A percentile compares a stretch with the other conserved stretches of the same genome.
phyloP scores from a whole-genome alignment of 2,113 vertebrate genomes.

The Cheilinus undulatus region DNA sequence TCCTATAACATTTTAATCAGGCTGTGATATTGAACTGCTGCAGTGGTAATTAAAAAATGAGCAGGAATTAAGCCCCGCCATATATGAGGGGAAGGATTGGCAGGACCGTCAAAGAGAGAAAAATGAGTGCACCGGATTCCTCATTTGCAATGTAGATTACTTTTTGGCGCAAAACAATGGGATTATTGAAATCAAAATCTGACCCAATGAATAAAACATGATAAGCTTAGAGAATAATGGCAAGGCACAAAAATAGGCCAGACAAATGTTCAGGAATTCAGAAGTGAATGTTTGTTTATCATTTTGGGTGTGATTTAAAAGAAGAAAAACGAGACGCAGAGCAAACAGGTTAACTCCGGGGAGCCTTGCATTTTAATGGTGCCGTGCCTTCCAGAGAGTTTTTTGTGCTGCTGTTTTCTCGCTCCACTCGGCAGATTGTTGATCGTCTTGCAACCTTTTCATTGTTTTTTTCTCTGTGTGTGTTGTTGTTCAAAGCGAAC shows the following conservation, averaged over 20 bases:
- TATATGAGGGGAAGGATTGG: slow-evolving; percentile 48
- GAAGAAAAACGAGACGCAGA: slow-evolving; percentile 6
- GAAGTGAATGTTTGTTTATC: slow-evolving; percentile 59
- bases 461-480: neutral
- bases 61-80: slow-evolving; percentile 52
- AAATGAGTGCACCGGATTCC: slow-evolving; percentile 27
- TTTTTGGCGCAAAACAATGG: slow-evolving; percentile 68
- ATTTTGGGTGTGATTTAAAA: slow-evolving; percentile 18
- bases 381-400: slow-evolving; percentile 21
- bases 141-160: slow-evolving; percentile 70
- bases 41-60: slow-evolving; percentile 73
- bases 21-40: slow-evolving; percentile 69
- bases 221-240: slow-evolving; percentile 51
- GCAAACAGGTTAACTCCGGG: slow-evolving; percentile 55
- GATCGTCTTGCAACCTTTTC: slow-evolving; percentile 38
- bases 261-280: slow-evolving; percentile 40
- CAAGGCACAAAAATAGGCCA: slow-evolving; percentile 50
- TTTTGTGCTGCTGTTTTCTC: slow-evolving; percentile 13
- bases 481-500: slow-evolving; percentile 18
- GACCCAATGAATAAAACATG: slow-evolving; percentile 74
- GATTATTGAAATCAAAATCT: slow-evolving; percentile 71
- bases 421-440: slow-evolving; percentile 2
- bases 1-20: slow-evolving; percentile 75
- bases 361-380: slow-evolving; percentile 48
- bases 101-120: slow-evolving; percentile 58